Evolutionary conservation across 1,140 invertebrate genomes (phyloP).

Genomic region (Apis mellifera): DNA sequence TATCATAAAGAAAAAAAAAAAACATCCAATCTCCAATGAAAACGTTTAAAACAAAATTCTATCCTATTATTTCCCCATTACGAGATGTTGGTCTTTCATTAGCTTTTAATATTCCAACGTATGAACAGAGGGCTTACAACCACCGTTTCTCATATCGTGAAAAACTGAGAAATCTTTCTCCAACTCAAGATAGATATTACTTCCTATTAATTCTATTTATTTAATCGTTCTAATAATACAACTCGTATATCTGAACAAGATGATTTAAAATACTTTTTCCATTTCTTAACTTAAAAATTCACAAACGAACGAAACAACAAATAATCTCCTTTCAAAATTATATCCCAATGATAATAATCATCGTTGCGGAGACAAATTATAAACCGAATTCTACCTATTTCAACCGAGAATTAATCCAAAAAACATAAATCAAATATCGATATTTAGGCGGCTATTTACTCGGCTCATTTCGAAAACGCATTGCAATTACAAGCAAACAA

Average conservation of each 20-base stretch:
- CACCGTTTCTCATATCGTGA: conserved; percentile 16
- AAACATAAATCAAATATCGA: background rate
- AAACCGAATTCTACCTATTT: too few species aligned
- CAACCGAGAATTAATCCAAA: background rate
- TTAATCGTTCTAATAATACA: too few species aligned
- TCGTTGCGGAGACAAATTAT: too few species aligned
- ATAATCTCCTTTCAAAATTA: too few species aligned
- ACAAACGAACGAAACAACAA: too few species aligned
- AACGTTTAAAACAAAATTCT: conserved; percentile 21
- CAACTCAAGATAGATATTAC: too few species aligned
- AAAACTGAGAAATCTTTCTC: background rate
- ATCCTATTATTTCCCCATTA: conserved; percentile 22
- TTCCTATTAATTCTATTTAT: too few species aligned
- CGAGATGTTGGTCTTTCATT: conserved; percentile 55
- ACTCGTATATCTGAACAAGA: too few species aligned
- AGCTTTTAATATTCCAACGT: conserved; percentile 3
- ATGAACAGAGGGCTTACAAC: background rate
- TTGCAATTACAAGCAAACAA: background rate
- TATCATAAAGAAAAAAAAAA: background rate
- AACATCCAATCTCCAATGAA: background rate
- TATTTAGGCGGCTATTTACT: background rate
- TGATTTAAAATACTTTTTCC: too few species aligned
- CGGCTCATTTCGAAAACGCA: background rate
- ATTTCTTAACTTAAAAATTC: too few species aligned
- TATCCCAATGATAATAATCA: too few species aligned